Conservation (phyloP, 2,113 vertebrate species). For the Tenebrosternarchus preto region DNA sequence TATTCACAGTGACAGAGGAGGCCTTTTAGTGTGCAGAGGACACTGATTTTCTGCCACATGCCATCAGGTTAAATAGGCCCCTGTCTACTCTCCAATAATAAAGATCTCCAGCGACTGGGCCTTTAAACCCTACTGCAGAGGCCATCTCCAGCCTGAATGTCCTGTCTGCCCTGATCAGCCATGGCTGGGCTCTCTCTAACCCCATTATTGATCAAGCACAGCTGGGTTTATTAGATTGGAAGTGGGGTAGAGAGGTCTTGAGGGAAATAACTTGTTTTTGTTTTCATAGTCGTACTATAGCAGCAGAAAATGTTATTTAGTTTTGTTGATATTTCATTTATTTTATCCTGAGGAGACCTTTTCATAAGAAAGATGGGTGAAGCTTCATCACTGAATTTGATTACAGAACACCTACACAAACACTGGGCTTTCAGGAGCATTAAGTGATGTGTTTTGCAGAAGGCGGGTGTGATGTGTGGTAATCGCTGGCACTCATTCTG, state of each 20-base stretch:
- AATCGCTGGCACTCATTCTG: too few species aligned
- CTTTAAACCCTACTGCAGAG: conserved; percentile 80
- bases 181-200: conserved; percentile 78
- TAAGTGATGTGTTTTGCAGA: too few species aligned
- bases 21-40: conserved; percentile 78
- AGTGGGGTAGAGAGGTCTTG: conserved; percentile 73
- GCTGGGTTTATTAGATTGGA: conserved; percentile 79
- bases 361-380: background rate
- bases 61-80: conserved; percentile 82
- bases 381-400: too few species aligned
- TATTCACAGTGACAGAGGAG: conserved; percentile 66
- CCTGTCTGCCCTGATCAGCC: conserved; percentile 88
- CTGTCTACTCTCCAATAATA: conserved; percentile 76
- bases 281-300: conserved; percentile 71
- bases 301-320: conserved; percentile 45
- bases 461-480: too few species aligned
- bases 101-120: conserved; percentile 84
- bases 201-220: conserved; percentile 83
- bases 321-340: conserved; percentile 51
- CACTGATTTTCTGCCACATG: conserved; percentile 92
- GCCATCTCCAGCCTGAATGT: conserved; percentile 82
- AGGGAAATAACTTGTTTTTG: conserved; percentile 76
- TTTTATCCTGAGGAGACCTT: background rate
- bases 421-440: too few species aligned
- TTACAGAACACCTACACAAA: too few species aligned